Evolutionary conservation across 2,888 invertebrate species (phyloP).

Genomic region (Hemistola chrysoprasaria): DNA sequence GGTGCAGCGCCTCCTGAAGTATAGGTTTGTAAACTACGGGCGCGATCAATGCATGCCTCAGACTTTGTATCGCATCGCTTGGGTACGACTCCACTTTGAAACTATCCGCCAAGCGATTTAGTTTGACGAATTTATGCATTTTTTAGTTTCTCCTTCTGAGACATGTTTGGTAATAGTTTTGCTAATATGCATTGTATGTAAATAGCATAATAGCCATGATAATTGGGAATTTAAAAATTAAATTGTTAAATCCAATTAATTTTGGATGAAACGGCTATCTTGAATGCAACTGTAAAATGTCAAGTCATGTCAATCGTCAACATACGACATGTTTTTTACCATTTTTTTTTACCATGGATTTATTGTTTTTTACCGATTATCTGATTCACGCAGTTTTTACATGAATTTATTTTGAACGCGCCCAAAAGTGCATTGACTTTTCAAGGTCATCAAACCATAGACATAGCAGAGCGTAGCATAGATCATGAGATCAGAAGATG

Average conservation of each 20-base stretch:
- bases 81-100: slow-evolving; percentile 51
- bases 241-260: too few species aligned
- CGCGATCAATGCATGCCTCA: slow-evolving; percentile 53
- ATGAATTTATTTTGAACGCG: slow-evolving; percentile 1
- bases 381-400: too few species aligned
- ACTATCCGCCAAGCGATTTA: slow-evolving; percentile 55
- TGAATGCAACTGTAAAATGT: too few species aligned
- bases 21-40: slow-evolving; percentile 51
- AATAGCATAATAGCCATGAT: background rate
- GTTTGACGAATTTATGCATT: slow-evolving; percentile 62
- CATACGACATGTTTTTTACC: too few species aligned
- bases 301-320: too few species aligned
- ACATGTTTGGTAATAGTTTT: slow-evolving; percentile 32
- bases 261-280: too few species aligned
- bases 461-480: too few species aligned
- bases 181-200: slow-evolving; percentile 15
- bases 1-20: slow-evolving; percentile 58
- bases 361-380: too few species aligned
- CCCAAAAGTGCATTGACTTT: background rate
- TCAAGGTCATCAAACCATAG: too few species aligned
- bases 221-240: too few species aligned
- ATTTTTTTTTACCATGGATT: too few species aligned
- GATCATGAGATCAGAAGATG: too few species aligned
- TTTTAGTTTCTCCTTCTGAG: slow-evolving; percentile 44
- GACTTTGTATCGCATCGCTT: slow-evolving; percentile 56